Percentiles rank a stretch among this genome's conserved stretches.
phyloP scores from a whole-genome alignment of 2,888 invertebrate genomes.

The Asteroscopus sphinx region DNA sequence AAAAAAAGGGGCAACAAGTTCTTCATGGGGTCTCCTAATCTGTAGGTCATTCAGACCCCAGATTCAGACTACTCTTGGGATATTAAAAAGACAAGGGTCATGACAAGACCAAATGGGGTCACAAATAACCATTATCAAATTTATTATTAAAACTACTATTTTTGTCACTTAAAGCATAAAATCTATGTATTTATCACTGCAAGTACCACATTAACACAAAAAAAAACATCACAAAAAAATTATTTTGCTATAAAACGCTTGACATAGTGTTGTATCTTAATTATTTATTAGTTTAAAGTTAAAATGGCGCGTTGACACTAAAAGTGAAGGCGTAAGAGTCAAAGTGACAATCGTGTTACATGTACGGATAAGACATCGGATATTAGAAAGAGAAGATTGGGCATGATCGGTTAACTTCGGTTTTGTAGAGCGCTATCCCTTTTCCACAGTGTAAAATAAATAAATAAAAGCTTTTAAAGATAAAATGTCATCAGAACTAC shows the following conservation, averaged over 20 bases:
- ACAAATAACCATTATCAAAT: not conserved
- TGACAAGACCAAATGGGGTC: too few species aligned
- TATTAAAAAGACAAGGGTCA: too few species aligned
- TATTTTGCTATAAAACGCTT: constrained; percentile 39
- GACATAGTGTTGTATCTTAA: constrained; percentile 31
- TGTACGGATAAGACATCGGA: not conserved
- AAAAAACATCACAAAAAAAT: constrained; percentile 9
- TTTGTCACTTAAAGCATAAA: too few species aligned
- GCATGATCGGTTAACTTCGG: not conserved
- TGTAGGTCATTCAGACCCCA: too few species aligned
- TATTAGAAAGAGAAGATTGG: constrained; percentile 10
- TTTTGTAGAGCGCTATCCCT: constrained; percentile 8
- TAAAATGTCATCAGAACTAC: too few species aligned
- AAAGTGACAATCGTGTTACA: constrained; percentile 28
- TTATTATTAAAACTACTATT: not conserved
- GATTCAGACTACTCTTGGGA: too few species aligned
- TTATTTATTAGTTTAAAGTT: constrained; percentile 35
- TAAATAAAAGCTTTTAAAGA: too few species aligned
- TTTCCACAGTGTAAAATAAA: not conserved
- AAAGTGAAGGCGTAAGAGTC: constrained; percentile 27
- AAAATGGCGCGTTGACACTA: constrained; percentile 30
- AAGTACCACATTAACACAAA: constrained; percentile 10
- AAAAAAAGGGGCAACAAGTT: too few species aligned
- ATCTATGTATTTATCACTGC: not conserved
- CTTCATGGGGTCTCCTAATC: too few species aligned